Percentiles rank a stretch among this genome's conserved stretches.
These are phyloP conservation scores for Pasiphila rectangulata DNA, from an alignment of 2,888 invertebrate species.

Conservation along the genomic window DNA sequence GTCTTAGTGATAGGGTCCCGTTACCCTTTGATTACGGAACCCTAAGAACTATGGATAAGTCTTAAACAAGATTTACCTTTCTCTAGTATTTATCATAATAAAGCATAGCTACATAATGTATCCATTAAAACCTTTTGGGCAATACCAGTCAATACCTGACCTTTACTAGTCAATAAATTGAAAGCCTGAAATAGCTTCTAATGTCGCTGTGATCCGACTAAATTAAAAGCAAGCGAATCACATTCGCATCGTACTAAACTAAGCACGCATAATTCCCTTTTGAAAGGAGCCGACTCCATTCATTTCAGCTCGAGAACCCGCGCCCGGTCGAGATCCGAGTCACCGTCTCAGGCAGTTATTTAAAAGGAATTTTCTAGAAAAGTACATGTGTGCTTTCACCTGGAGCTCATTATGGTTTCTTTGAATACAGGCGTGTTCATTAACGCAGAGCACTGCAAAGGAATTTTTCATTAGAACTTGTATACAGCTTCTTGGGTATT, in stretches of 20 bases:
- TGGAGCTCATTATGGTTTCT: constrained; percentile 40
- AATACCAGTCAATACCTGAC: too few relatives aligned
- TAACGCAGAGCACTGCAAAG: constrained; percentile 44
- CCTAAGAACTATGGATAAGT: too few relatives aligned
- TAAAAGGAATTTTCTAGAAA: constrained; percentile 44
- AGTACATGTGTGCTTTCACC: constrained; percentile 35
- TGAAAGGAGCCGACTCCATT: constrained; percentile 27
- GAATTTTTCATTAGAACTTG: constrained; percentile 73
- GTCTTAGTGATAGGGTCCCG: too few relatives aligned
- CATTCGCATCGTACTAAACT: constrained; percentile 3
- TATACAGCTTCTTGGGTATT: constrained; percentile 48
- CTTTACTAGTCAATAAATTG: too few relatives aligned
- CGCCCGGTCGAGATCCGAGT: constrained; percentile 39
- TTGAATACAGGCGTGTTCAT: constrained; percentile 42
- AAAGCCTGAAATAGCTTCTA: too few relatives aligned
- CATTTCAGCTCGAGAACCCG: constrained; percentile 10
- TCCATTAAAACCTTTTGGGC: too few relatives aligned
- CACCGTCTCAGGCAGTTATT: constrained; percentile 49
- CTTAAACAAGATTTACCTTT: too few relatives aligned
- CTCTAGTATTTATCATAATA: too few relatives aligned
- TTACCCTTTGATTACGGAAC: too few relatives aligned
- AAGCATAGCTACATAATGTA: too few relatives aligned
- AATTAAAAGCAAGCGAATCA: constrained; percentile 12
- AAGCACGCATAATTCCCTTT: constrained; percentile 27
- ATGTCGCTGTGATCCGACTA: not conserved